Evolutionary conservation across 2,888 invertebrate species (phyloP).

Genomic region (Cacoxenus indagator): DNA sequence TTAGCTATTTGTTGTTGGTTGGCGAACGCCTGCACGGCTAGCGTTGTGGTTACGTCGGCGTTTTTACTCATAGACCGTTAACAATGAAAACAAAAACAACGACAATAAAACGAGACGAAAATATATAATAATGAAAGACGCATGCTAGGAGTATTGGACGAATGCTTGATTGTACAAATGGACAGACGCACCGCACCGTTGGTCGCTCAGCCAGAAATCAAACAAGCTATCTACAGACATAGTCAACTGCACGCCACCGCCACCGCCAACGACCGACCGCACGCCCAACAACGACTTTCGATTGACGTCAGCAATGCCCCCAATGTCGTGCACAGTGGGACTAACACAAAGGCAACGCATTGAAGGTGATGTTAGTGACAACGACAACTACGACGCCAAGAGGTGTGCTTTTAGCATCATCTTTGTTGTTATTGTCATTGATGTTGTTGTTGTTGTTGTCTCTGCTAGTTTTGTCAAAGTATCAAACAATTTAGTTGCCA

Average conservation of each 20-base stretch:
- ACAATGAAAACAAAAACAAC: not conserved
- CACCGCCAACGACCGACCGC: constrained; percentile 26
- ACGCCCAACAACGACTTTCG: constrained; percentile 61
- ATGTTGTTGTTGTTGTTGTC: not conserved
- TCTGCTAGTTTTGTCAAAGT: not conserved
- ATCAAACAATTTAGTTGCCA: not conserved
- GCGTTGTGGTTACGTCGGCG: not conserved
- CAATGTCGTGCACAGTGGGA: constrained; percentile 47
- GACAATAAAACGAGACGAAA: not conserved
- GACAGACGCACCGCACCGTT: not conserved
- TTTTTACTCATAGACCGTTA: not conserved
- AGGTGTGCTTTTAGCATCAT: not conserved
- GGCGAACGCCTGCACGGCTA: constrained; percentile 6
- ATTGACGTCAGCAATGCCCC: constrained; percentile 71
- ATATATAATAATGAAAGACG: not conserved
- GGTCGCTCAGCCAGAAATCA: not conserved
- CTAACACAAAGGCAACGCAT: not conserved
- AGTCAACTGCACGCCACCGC: constrained; percentile 28
- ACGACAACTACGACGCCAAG: not conserved
- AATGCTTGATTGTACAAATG: too few species aligned
- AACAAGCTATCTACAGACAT: not conserved
- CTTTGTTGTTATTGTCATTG: not conserved
- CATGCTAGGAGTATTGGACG: not conserved
- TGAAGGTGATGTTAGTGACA: not conserved
- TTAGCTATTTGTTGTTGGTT: not conserved